Evolutionary conservation across 2,888 invertebrate species (phyloP).

Genomic region (Coenonympha glycerion): DNA sequence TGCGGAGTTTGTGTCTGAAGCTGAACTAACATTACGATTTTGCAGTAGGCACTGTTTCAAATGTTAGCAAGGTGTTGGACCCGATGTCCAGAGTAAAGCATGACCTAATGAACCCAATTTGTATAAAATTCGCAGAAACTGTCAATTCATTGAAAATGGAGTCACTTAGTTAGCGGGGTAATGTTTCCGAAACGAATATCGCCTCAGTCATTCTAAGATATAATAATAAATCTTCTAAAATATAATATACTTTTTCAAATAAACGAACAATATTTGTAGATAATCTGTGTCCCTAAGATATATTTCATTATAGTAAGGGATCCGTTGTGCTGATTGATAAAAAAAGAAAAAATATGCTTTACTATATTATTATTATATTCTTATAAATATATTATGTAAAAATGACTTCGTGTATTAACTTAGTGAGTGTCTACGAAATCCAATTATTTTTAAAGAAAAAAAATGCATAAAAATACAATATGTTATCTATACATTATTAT

Average conservation of each 20-base stretch:
- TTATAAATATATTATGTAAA: slow-evolving; percentile 75
- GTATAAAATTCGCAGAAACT: slow-evolving; percentile 50
- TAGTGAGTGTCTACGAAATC: slow-evolving; percentile 71
- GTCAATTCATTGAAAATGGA: slow-evolving; percentile 71
- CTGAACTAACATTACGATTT: slow-evolving; percentile 21
- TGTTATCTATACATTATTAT: slow-evolving; percentile 55
- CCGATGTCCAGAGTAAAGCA: slow-evolving; percentile 51
- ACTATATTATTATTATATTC: slow-evolving; percentile 73
- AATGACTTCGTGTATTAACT: slow-evolving; percentile 62
- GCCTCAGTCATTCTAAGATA: slow-evolving; percentile 56
- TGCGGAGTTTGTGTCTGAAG: slow-evolving; percentile 10
- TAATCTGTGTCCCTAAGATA: slow-evolving; percentile 62
- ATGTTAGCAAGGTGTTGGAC: slow-evolving; percentile 8
- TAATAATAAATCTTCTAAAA: slow-evolving; percentile 50
- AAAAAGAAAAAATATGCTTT: slow-evolving; percentile 74
- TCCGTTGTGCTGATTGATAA: slow-evolving; percentile 67
- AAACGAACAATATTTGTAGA: slow-evolving; percentile 57
- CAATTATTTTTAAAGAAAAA: slow-evolving; percentile 54
- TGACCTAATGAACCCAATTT: slow-evolving; percentile 43
- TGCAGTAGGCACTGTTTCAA: slow-evolving; percentile 21
- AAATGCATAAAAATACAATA: slow-evolving; percentile 52
- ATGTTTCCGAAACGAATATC: slow-evolving; percentile 44
- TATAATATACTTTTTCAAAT: slow-evolving; percentile 56
- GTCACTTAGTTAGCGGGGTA: slow-evolving; percentile 62
- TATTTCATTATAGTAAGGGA: slow-evolving; percentile 48